A percentile compares a stretch with the other conserved stretches of the same genome.
These are phyloP conservation scores for Chalcis sispes DNA, from an alignment of 2,888 invertebrate species.

Conservation along the genomic window DNA sequence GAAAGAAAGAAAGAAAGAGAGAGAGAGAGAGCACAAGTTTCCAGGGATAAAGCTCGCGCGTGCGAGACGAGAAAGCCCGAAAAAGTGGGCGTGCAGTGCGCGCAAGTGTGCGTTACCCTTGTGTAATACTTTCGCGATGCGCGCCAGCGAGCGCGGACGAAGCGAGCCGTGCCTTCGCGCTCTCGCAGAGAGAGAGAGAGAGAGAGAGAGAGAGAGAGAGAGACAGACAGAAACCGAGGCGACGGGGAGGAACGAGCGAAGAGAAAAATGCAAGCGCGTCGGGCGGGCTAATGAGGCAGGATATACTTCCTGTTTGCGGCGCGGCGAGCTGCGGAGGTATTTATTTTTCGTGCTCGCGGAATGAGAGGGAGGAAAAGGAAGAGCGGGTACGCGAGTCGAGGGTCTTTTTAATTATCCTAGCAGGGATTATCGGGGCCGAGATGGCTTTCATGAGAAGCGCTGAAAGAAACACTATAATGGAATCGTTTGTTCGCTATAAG, in stretches of 20 bases:
- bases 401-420: slow-evolving; percentile 42
- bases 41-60: slow-evolving; percentile 3
- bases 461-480: no score
- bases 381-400: neutral
- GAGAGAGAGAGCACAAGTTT: neutral
- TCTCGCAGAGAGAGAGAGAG: neutral
- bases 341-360: no score
- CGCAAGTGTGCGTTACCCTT: no score
- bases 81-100: no score
- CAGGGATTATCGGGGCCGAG: slow-evolving; percentile 7
- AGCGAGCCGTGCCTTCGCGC: neutral
- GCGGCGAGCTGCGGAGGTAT: no score
- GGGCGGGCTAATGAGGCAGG: slow-evolving; percentile 42
- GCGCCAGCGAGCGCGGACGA: neutral
- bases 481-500: no score
- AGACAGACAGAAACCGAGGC: neutral
- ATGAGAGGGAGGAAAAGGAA: no score
- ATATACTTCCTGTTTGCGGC: slow-evolving; percentile 40
- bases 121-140: no score
- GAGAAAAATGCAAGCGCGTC: slow-evolving; percentile 23
- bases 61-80: no score
- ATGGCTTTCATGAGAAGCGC: neutral
- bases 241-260: no score
- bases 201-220: slow-evolving; percentile 9
- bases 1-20: slow-evolving; percentile 18